These are phyloP conservation scores for Taxidea taxus DNA, from an alignment of 2,113 vertebrate species.

Conservation along the genomic window DNA sequence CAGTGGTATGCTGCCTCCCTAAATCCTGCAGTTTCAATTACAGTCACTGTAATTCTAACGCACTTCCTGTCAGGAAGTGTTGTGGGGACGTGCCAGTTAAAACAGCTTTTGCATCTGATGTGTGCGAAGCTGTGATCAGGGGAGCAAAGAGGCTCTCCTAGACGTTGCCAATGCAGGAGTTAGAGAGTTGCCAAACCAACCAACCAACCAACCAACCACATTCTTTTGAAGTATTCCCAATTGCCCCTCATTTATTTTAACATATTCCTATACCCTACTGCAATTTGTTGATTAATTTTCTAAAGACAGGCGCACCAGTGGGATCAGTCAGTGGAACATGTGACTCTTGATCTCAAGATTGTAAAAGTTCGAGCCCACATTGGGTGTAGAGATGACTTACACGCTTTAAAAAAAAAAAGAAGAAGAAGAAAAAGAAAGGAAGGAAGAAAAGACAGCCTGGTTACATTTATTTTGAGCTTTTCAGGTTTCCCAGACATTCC, in stretches of 20 bases:
- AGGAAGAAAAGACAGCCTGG: background rate
- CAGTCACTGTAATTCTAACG: background rate
- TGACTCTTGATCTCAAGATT: background rate
- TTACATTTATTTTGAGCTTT: constrained; percentile 26
- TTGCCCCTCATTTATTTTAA: constrained; percentile 24
- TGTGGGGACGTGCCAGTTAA: constrained; percentile 5
- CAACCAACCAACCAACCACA: background rate
- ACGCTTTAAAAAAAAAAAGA: background rate
- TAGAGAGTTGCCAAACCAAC: background rate
- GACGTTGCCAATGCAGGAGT: background rate
- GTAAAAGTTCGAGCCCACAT: background rate
- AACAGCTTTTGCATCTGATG: constrained; percentile 28
- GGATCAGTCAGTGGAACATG: background rate
- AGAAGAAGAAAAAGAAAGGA: background rate
- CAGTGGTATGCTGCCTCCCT: background rate
- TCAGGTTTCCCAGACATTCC: constrained; percentile 38
- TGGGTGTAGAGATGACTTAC: background rate
- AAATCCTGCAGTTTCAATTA: background rate
- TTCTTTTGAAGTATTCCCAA: background rate
- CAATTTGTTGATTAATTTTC: constrained; percentile 17
- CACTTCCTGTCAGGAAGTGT: background rate
- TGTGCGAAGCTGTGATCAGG: background rate
- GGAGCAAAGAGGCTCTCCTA: background rate
- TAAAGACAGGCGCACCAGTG: background rate
- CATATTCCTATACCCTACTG: background rate